A percentile compares a stretch with the other conserved stretches of the same genome.
These are phyloP conservation scores for Pteria penguin DNA, from an alignment of 2,888 invertebrate species.

Conservation along the genomic window DNA sequence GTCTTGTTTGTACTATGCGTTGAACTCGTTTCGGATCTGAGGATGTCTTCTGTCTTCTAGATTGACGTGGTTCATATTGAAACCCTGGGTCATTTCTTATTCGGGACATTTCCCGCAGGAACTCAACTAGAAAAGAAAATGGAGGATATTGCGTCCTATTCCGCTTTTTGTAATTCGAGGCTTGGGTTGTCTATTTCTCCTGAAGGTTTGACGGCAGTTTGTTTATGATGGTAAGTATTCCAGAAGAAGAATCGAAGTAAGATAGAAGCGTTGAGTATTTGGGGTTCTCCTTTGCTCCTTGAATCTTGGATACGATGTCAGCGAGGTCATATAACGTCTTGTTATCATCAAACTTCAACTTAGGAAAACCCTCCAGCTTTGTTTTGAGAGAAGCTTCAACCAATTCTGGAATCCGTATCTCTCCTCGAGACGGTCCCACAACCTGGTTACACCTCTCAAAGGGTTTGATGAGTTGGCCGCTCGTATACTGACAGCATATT, in stretches of 20 bases:
- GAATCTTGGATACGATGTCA: constrained; percentile 38
- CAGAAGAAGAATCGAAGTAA: constrained; percentile 43
- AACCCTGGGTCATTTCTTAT: constrained; percentile 35
- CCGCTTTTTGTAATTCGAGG: constrained; percentile 23
- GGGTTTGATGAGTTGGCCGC: constrained; percentile 21
- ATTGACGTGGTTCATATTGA: constrained; percentile 1
- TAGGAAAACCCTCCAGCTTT: constrained; percentile 37
- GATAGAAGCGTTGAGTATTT: constrained; percentile 16
- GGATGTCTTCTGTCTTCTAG: neutral
- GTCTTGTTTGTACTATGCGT: neutral
- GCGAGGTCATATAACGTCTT: constrained; percentile 39
- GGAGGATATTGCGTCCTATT: constrained; percentile 26
- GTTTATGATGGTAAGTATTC: constrained; percentile 35
- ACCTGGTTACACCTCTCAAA: constrained; percentile 16
- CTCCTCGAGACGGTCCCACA: constrained; percentile 41
- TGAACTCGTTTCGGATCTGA: neutral
- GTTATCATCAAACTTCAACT: constrained; percentile 28
- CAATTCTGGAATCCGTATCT: constrained; percentile 32
- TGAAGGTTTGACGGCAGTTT: constrained; percentile 38
- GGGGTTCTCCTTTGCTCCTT: constrained; percentile 29
- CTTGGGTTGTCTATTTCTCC: constrained; percentile 42
- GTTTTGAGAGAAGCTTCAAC: constrained; percentile 29
- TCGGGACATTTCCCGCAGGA: constrained; percentile 17
- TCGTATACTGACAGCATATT: constrained; percentile 27
- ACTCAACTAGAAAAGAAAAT: constrained; percentile 21